A percentile compares a stretch with the other conserved stretches of the same genome.
Conservation (phyloP, 2,113 vertebrate species). For the Centrocercus urophasianus region DNA sequence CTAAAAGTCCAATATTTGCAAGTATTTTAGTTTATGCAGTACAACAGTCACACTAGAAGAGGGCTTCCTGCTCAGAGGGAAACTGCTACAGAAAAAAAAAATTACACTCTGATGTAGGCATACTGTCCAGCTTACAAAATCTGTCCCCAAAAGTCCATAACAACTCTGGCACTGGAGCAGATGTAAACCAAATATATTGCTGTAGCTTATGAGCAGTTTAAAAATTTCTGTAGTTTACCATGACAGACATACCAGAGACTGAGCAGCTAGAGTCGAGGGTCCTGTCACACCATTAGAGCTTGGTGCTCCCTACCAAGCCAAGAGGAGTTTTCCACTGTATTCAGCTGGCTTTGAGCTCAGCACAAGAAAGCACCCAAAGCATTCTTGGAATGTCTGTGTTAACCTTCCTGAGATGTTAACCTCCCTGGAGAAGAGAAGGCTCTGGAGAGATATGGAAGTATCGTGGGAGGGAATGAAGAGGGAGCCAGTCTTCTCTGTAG, state of each 20-base stretch:
- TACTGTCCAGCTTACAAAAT: neutral
- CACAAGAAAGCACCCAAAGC: neutral
- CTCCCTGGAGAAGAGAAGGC: neutral
- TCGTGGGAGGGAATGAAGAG: neutral
- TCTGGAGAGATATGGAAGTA: neutral
- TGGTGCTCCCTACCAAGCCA: neutral
- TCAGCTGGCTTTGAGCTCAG: neutral
- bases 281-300: neutral
- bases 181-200: neutral
- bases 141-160: neutral
- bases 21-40: neutral
- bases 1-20: neutral
- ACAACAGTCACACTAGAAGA: neutral
- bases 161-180: neutral
- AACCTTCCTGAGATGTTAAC: neutral
- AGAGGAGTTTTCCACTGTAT: neutral
- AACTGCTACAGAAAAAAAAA: neutral
- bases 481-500: neutral
- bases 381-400: neutral
- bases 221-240: neutral
- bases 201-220: neutral
- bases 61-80: neutral
- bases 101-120: neutral
- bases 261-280: neutral
- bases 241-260: neutral